Percentiles rank a stretch among this genome's conserved stretches.
These are phyloP conservation scores for Limnephilus lunatus DNA, from an alignment of 2,888 invertebrate species.

Conservation along the genomic window DNA sequence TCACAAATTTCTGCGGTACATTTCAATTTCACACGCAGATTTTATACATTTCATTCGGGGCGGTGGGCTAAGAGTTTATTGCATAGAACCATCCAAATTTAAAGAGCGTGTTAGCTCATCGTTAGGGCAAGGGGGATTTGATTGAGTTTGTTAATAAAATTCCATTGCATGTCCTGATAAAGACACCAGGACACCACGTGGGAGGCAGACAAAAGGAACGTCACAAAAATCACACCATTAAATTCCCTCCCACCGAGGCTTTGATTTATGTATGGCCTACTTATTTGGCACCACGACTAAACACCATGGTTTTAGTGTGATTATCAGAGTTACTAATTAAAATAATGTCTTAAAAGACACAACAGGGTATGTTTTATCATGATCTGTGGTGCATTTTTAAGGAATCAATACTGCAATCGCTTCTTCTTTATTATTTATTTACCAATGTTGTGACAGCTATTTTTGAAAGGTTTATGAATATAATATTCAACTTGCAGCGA, in stretches of 20 bases:
- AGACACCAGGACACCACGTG: conserved; percentile 10
- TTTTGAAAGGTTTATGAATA: neutral
- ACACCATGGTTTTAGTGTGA: neutral
- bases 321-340: conserved; percentile 19
- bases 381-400: neutral
- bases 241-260: conserved; percentile 22
- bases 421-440: neutral
- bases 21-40: neutral
- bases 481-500: neutral
- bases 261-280: conserved; percentile 48
- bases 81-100: neutral
- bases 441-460: neutral
- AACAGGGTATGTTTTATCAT: neutral
- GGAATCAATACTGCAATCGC: neutral
- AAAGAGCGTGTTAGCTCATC: neutral
- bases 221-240: conserved; percentile 41
- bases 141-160: conserved; percentile 40
- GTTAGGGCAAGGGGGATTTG: neutral
- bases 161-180: conserved; percentile 43
- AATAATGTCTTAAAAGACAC: neutral
- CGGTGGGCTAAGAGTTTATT: neutral
- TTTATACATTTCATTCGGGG: no score
- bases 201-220: conserved; percentile 42
- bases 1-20: no score
- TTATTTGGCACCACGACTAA: conserved; percentile 10